Base-by-base conservation (phyloP, 2,888 invertebrate genomes). In the Frankliniella intonsa region DNA sequence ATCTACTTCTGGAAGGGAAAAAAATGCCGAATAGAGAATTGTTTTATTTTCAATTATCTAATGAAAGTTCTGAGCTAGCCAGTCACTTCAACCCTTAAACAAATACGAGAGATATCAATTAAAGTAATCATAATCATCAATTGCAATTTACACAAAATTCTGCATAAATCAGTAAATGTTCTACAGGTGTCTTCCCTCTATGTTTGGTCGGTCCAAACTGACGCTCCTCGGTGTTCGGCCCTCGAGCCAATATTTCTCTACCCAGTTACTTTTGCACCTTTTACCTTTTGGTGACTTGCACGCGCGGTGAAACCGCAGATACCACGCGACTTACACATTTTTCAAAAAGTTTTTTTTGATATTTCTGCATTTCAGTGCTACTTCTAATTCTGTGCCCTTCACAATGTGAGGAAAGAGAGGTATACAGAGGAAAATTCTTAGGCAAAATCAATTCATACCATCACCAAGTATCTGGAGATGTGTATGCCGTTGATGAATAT, bases 371-470 rank as follows among this genome's bases (percentile, higher is more conserved):
- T 55, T 14, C 55, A 55, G 55, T 55, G 7, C 14, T 81, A 11
- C 22, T 50, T 55, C 17, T 17, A 81, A 12, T 81, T 81, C 19
- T 81, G 2, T 10, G 5, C 17, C n/a, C 27, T 51, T 10, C 55
- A 55, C 19, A 17, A 27, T 81, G 51, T 38, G 93, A 94, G 82
- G 92, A 93, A 80, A 92, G 92, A 65, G 94, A 93, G 0, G 93
- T 93, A 9, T 95, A 95, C 87, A 91, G 90, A 83, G 97, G 97
- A 81, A 94, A 94, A 88, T 92, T 92, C 85, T 89, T 97, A 82
- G 96, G 96, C 10, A 94, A 94, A 88, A 89, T 97, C 80, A 96
- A 96, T 88, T 94, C 96, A 0, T 97, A 96, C 87, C 96, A 97
- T 88, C 96, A 97, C 87, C 96, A 95, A 91, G 96, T 97, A 0